phyloP scores from a whole-genome alignment of 2,888 invertebrate species.

The Tinea pellionella region DNA sequence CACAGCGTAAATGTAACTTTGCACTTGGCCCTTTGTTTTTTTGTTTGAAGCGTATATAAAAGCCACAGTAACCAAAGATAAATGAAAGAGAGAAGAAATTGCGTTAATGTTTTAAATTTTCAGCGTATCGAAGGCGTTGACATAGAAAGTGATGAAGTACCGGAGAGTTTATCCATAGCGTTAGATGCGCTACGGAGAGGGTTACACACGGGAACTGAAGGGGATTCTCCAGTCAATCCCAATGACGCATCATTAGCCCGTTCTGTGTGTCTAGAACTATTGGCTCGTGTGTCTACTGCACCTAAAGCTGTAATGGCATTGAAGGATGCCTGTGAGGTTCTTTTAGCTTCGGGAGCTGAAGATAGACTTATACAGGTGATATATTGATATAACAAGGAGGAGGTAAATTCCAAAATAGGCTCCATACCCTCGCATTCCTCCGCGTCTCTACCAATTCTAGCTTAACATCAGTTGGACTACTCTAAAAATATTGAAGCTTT shows the following conservation, averaged over 20 bases:
- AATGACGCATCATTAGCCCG: conserved; percentile 31
- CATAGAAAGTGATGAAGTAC: conserved; percentile 47
- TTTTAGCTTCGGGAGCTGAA: conserved; percentile 42
- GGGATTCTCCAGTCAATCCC: conserved; percentile 20
- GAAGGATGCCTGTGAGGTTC: conserved; percentile 72
- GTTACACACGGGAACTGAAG: conserved; percentile 19
- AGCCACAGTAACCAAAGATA: no score
- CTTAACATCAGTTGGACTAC: no score
- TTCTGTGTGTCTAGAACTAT: conserved; percentile 38
- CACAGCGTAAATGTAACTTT: no score
- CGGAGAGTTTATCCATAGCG: conserved; percentile 45
- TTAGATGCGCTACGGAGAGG: conserved; percentile 51
- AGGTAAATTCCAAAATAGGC: no score
- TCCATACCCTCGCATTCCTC: no score
- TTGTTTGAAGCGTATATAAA: no score
- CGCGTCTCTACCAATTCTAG: no score
- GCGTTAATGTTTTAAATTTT: no score
- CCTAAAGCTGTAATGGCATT: conserved; percentile 57
- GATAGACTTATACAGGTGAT: conserved; percentile 48
- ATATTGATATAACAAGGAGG: no score
- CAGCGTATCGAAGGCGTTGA: conserved; percentile 54
- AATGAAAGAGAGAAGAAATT: no score
- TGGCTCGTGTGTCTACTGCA: conserved; percentile 44
- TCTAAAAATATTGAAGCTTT: no score
- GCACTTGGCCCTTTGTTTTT: no score